Base-by-base conservation (phyloP, 1,140 invertebrate genomes). In the Meloidogyne hapla region DNA sequence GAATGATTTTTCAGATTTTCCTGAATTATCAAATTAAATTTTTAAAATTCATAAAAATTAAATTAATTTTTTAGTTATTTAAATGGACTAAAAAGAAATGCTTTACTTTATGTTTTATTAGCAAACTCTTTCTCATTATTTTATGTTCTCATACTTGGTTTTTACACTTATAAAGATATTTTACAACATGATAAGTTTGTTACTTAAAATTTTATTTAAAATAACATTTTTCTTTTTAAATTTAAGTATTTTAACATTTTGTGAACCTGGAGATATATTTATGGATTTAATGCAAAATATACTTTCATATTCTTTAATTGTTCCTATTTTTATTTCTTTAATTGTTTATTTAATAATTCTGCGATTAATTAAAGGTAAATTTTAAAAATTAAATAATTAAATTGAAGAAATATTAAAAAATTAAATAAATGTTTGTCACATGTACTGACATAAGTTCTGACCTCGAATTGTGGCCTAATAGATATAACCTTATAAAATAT, bases 341-440 rank as follows among this genome's bases (percentile, higher is more conserved):
- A 56, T 56, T 56, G n/a, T 56, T 56, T 56, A 56, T 56, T 56
- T 56, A n/a, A 56, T 56, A n/a, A 56, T n/a, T 56, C n/a, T 56
- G n/a, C n/a, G n/a, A 56, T n/a, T 56, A 56, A 56, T 56, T 56
- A 56, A 56, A 56, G 48, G 48, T 56, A 56, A 56, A 15, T 56
- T 56, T n/a, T n/a, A 8, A 33, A 33, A 8, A 33, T n/a, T n/a
- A n/a, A n/a, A n/a, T n/a, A n/a, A n/a, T n/a, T n/a, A n/a, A n/a
- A n/a, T n/a, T n/a, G n/a, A n/a, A n/a, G n/a, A n/a, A n/a, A n/a
- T n/a, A n/a, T n/a, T n/a, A n/a, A 8, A 33, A 33, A 33, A 6
- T 33, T 33, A 33, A 33, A 33, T 33, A 33, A 33, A 33, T 6
- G 9, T 33, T 33, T 33, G 33, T 33, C 4, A 33, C 33, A 6